Evolutionary conservation across 2,888 invertebrate genomes (phyloP), one percentile per base, ranked within the genome.

Genomic region (Drosophila rellima): DNA sequence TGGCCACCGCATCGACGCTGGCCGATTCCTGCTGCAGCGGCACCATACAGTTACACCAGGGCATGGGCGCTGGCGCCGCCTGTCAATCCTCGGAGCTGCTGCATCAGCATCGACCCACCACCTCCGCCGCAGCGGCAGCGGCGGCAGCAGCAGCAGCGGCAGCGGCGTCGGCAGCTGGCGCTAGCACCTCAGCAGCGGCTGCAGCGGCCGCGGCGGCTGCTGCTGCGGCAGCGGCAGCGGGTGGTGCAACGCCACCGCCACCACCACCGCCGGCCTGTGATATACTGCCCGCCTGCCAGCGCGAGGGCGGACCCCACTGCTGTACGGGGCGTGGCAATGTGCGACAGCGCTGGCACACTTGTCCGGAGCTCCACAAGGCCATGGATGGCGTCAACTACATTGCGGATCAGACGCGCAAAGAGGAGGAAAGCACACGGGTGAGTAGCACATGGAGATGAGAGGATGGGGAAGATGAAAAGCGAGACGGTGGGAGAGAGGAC

Each of bases 381-480:
- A 97, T 97, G 92, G 97, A 97, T 92, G 97, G 97, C 77, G 97
- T 98, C 80, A 95, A 96, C 90, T 98, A 97, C 92, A 98, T 98
- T 90, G 98, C 98, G 52, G 97, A 98, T 93, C 97, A 98, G 93
- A 97, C 97, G 63, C 95, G 96, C 90, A 95, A 97, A 90, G 97
- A 97, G 93, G 97, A 98, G 93, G 97, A 98, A 92, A 97, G 97
- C 66, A 97, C 97, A 59, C 95, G 96, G 94, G 97, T 97, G 92
- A 93, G 94, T 93, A 48, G n/a, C 11, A 7, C 29, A 13, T 13
- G 18, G 2, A 33, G 48, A 35, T 10, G 13, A 18, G 13, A 37
- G 3, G 18, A 7, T 2, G 18, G n/a, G 15, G 2, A n/a, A 11
- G 17, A 11, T 17, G 20, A 3, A 48, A 7, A 15, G 7, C 3